A percentile compares a stretch with the other conserved stretches of the same genome.
These are phyloP conservation scores for Drosophila lacicola DNA, from an alignment of 2,888 invertebrate species.

Conservation along the genomic window DNA sequence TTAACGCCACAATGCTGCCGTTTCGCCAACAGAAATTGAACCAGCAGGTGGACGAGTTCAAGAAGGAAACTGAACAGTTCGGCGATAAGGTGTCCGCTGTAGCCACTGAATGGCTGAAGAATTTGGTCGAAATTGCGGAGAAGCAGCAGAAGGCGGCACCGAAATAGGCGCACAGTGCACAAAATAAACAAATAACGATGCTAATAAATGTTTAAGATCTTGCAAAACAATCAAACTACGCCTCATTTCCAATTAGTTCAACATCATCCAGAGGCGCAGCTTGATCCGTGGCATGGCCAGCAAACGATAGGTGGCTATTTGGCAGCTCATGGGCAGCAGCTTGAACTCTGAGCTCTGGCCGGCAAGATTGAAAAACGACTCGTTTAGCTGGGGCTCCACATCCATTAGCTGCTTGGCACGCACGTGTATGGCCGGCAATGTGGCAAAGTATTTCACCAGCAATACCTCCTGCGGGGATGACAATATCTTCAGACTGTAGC, in stretches of 20 bases:
- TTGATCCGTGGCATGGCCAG: slow-evolving; percentile 33
- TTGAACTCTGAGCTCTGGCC: background rate
- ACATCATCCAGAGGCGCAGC: slow-evolving; percentile 52
- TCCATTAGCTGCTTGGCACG: slow-evolving; percentile 23
- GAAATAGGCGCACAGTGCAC: slow-evolving; percentile 6
- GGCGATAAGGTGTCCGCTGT: background rate
- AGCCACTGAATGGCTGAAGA: background rate
- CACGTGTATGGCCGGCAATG: slow-evolving; percentile 16
- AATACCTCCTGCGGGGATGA: background rate
- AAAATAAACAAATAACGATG: slow-evolving; percentile 12
- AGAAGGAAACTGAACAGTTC: background rate
- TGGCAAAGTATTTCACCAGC: slow-evolving; percentile 20
- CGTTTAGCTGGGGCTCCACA: slow-evolving; percentile 10
- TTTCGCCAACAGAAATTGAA: slow-evolving; percentile 14
- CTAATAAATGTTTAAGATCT: slow-evolving; percentile 39
- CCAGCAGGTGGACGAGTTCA: background rate
- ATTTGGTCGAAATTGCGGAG: background rate
- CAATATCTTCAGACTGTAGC: slow-evolving; percentile 19
- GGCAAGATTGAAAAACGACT: background rate
- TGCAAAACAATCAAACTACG: slow-evolving; percentile 17
- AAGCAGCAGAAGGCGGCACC: slow-evolving; percentile 1
- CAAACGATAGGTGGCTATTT: slow-evolving; percentile 30
- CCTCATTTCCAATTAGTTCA: slow-evolving; percentile 13
- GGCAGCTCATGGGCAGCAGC: slow-evolving; percentile 17
- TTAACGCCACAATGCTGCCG: background rate